phyloP scores from a whole-genome alignment of 2,888 invertebrate species.

The Ophion ventricosus region DNA sequence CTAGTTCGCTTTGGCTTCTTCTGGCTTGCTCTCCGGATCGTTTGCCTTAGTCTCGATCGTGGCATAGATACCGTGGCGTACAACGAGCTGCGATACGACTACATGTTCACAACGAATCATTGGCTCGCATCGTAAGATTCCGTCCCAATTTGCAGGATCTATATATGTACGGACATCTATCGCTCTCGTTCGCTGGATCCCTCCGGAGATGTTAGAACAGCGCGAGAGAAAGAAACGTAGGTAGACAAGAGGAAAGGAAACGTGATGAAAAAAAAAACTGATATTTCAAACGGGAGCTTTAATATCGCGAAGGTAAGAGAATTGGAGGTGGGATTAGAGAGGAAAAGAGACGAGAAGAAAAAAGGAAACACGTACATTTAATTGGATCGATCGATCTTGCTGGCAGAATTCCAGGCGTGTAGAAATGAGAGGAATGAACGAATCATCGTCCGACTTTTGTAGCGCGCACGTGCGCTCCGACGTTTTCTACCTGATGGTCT shows the following conservation, averaged over 20 bases:
- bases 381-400: slow-evolving; percentile 63
- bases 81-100: slow-evolving; percentile 4
- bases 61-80: slow-evolving; percentile 50
- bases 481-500: background rate
- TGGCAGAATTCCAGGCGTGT: slow-evolving; percentile 60
- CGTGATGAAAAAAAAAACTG: background rate
- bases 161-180: no score
- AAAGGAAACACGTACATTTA: slow-evolving; percentile 55
- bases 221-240: background rate
- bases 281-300: background rate
- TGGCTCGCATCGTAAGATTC: background rate
- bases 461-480: slow-evolving; percentile 40
- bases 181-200: no score
- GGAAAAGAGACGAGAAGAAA: background rate
- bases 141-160: background rate
- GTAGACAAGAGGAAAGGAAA: background rate
- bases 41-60: slow-evolving; percentile 22
- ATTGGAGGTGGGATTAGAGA: background rate
- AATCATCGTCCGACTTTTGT: slow-evolving; percentile 37
- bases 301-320: background rate
- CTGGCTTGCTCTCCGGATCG: slow-evolving; percentile 26
- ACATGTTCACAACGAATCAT: background rate
- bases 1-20: slow-evolving; percentile 32
- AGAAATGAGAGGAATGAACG: slow-evolving; percentile 38
- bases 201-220: no score